phyloP scores from a whole-genome alignment of 2,797 vertebrate genomes.

The Iguana delicatissima region DNA sequence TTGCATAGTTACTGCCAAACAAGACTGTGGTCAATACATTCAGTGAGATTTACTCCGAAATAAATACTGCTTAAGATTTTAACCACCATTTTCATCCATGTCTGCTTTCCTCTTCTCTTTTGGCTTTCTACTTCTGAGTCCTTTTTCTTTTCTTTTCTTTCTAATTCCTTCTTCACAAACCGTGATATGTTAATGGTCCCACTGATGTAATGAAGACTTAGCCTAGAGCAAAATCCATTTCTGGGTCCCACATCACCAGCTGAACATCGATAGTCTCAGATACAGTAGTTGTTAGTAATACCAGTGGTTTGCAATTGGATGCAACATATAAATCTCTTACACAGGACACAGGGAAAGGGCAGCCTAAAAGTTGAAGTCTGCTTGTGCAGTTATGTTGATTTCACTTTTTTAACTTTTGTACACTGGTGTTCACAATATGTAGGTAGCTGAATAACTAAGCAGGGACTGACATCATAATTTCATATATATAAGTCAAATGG shows the following conservation, averaged over 20 bases:
- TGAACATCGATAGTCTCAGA: background rate
- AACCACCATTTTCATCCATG: background rate
- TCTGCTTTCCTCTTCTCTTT: background rate
- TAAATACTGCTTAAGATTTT: background rate
- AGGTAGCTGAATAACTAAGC: background rate
- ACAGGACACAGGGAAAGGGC: background rate
- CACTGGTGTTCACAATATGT: background rate
- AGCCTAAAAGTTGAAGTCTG: background rate
- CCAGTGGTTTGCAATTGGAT: background rate
- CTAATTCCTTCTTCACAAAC: background rate
- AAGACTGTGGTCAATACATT: background rate
- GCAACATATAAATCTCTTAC: background rate
- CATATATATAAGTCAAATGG: constrained; percentile 24
- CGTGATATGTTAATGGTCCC: background rate
- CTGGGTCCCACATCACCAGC: background rate
- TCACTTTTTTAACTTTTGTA: background rate
- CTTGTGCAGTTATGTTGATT: background rate
- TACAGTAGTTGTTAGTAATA: background rate
- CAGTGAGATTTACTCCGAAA: background rate
- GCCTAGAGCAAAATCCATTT: background rate
- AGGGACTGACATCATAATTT: constrained; percentile 16
- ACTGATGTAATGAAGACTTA: background rate
- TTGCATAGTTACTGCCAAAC: too few species aligned
- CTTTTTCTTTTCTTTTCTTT: background rate
- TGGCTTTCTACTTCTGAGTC: background rate